Percentiles rank a stretch among this genome's conserved stretches.
Evolutionary conservation across 2,113 vertebrate genomes (phyloP).

Genomic region (Marcusenius ussheri): DNA sequence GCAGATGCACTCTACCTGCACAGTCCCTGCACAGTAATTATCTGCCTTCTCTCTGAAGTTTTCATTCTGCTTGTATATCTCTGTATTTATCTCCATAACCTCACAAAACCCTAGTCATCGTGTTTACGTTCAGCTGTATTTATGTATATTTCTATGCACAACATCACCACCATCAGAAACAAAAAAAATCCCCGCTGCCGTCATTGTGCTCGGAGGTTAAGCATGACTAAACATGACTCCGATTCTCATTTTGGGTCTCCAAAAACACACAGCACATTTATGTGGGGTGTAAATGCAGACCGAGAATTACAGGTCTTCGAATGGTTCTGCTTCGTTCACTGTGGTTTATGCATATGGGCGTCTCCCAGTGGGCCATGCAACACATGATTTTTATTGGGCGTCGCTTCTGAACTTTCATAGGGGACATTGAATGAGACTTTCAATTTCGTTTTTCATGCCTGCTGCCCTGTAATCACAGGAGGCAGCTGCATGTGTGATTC

Average conservation of each 20-base stretch:
- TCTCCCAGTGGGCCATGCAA: constrained; percentile 31
- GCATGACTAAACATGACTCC: background rate
- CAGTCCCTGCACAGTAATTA: background rate
- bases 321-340: constrained; percentile 26
- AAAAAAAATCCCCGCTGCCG: background rate
- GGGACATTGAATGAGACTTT: background rate
- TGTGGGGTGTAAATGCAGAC: background rate
- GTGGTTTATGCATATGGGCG: constrained; percentile 28
- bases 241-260: background rate
- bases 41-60: background rate
- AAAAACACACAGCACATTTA: background rate
- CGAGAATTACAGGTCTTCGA: background rate
- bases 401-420: constrained; percentile 26
- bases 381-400: constrained; percentile 42
- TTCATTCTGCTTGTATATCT: background rate
- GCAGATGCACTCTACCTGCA: background rate
- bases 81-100: background rate
- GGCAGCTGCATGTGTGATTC: background rate
- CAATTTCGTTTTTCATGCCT: background rate
- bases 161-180: background rate
- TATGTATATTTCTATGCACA: background rate
- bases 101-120: background rate
- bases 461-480: background rate
- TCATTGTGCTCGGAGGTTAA: background rate
- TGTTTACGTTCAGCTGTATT: background rate